These are phyloP conservation scores for Steinernema feltiae DNA, from an alignment of 1,140 invertebrate species.

Conservation along the genomic window DNA sequence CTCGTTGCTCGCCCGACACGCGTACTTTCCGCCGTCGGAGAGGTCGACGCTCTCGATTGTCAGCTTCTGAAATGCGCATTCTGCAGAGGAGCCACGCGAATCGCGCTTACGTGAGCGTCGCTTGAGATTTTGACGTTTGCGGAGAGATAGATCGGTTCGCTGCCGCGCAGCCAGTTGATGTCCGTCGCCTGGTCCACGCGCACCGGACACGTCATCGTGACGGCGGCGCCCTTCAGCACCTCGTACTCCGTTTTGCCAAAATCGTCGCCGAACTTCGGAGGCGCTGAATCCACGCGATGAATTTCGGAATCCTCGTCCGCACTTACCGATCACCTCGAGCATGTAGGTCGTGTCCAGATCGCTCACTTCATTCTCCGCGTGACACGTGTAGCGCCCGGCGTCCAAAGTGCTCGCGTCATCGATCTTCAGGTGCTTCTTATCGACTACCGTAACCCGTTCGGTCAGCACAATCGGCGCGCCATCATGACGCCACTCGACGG, in stretches of 20 bases:
- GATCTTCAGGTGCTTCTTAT: slow-evolving; percentile 22
- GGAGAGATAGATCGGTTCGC: slow-evolving; percentile 31
- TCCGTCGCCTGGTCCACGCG: slow-evolving; percentile 13
- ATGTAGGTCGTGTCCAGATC: slow-evolving; percentile 59
- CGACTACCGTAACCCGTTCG: slow-evolving; percentile 16
- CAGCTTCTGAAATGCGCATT: slow-evolving; percentile 42
- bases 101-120: slow-evolving; percentile 36
- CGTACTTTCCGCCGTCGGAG: slow-evolving; percentile 60
- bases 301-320: neutral
- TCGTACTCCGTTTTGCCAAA: slow-evolving; percentile 45
- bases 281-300: slow-evolving; percentile 55
- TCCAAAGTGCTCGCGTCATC: slow-evolving; percentile 53
- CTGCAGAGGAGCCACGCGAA: slow-evolving; percentile 6
- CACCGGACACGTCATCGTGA: slow-evolving; percentile 47
- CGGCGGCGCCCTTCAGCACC: slow-evolving; percentile 41
- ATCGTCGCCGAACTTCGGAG: slow-evolving; percentile 56
- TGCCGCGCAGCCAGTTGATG: slow-evolving; percentile 52
- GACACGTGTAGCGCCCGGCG: slow-evolving; percentile 61
- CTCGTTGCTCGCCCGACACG: slow-evolving; percentile 59
- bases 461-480: neutral
- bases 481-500: slow-evolving; percentile 44
- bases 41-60: slow-evolving; percentile 46
- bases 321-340: slow-evolving; percentile 62
- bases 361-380: slow-evolving; percentile 63
- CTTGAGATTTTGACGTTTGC: slow-evolving; percentile 44